phyloP scores from a whole-genome alignment of 2,113 vertebrate species.

The Aldabrachelys gigantea region DNA sequence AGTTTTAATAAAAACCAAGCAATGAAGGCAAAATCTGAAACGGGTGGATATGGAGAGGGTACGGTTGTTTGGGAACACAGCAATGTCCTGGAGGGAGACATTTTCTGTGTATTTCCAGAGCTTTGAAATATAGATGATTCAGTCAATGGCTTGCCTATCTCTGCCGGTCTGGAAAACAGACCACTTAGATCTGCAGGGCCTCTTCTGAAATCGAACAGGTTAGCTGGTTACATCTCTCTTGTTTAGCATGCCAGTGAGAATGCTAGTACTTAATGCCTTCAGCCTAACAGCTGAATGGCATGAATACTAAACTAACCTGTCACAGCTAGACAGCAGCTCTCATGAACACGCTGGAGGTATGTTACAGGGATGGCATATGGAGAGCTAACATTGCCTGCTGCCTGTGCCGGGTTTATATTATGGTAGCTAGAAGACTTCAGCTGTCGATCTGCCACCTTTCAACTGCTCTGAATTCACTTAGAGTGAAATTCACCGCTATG shows the following conservation, averaged over 20 bases:
- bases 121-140: background rate
- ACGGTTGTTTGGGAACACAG: background rate
- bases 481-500: background rate
- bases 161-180: background rate
- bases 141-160: background rate
- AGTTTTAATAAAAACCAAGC: background rate
- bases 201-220: background rate
- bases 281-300: background rate
- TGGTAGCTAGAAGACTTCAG: background rate
- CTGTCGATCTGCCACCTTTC: background rate
- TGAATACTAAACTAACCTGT: background rate
- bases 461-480: background rate
- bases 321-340: background rate
- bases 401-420: background rate
- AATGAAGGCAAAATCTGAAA: background rate
- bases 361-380: background rate
- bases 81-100: background rate
- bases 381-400: background rate
- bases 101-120: background rate
- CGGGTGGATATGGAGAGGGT: accelerated
- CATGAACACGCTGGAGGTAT: background rate
- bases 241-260: background rate
- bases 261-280: background rate
- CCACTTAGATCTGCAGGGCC: background rate
- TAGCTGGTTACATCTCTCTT: background rate